Percentiles rank a stretch among this genome's conserved stretches.
These are phyloP conservation scores for Sebastes dallii DNA, from an alignment of 2,797 vertebrate species.

Conservation along the genomic window DNA sequence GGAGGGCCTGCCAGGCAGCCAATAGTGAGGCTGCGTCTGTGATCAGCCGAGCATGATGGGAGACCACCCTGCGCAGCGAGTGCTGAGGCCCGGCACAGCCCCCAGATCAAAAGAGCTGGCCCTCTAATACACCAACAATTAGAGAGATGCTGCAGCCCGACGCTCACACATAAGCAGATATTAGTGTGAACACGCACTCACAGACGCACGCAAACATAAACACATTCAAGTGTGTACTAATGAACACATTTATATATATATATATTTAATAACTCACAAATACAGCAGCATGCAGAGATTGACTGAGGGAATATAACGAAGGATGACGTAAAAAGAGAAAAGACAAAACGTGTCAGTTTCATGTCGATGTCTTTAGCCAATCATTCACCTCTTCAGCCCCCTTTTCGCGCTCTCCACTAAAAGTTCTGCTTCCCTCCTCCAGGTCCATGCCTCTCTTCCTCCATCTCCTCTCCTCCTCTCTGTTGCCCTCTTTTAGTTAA, in stretches of 20 bases:
- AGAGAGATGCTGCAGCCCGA: conserved; percentile 65
- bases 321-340: not conserved
- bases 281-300: not conserved
- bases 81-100: conserved; percentile 69
- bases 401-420: not conserved
- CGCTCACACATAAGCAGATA: conserved; percentile 5
- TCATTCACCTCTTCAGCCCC: conserved; percentile 21
- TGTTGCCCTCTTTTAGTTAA: conserved; percentile 68
- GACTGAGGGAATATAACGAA: not conserved
- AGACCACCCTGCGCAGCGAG: conserved; percentile 91
- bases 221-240: not conserved
- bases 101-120: conserved; percentile 86
- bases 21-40: conserved; percentile 81
- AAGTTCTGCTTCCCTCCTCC: conserved; percentile 5
- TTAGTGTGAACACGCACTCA: not conserved
- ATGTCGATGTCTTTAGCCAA: conserved; percentile 25
- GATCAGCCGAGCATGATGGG: conserved; percentile 88
- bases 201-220: conserved; percentile 3
- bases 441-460: conserved; percentile 20
- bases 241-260: not conserved
- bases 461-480: conserved; percentile 34
- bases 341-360: not conserved
- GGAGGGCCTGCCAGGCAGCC: conserved; percentile 86
- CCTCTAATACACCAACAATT: conserved; percentile 81
- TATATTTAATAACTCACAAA: not conserved